Conservation (phyloP, 2,113 vertebrate species). For the Catharus fuscescens region DNA sequence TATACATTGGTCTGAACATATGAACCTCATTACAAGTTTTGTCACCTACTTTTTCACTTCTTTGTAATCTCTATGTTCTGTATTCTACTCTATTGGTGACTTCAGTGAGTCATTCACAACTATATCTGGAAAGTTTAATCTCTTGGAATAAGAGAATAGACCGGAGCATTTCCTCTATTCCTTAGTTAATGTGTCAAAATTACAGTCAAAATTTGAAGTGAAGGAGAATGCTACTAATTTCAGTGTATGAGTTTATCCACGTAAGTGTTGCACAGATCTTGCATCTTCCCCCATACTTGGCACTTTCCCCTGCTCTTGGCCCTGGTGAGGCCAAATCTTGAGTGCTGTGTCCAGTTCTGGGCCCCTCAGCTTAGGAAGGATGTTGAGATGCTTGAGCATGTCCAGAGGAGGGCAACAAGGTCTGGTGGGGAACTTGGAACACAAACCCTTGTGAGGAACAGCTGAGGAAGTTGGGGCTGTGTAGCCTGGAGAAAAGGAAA, state of each 20-base stretch:
- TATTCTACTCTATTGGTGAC: not conserved
- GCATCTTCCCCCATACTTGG: not conserved
- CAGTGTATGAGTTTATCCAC: not conserved
- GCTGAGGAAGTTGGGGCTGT: not conserved
- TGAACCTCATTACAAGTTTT: conserved; percentile 25
- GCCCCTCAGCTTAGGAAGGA: not conserved
- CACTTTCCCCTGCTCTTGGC: not conserved
- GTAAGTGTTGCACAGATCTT: not conserved
- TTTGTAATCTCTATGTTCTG: not conserved
- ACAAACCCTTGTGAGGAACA: not conserved
- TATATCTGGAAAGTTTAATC: not conserved
- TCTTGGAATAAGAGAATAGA: not conserved
- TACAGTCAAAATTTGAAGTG: not conserved
- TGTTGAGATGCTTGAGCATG: rapidly evolving
- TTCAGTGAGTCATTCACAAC: rapidly evolving
- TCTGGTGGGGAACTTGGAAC: not conserved
- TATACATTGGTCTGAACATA: conserved; percentile 3
- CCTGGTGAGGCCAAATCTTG: not conserved
- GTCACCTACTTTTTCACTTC: conserved; percentile 1
- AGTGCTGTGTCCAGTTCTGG: not conserved
- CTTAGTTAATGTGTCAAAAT: not conserved
- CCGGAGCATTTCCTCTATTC: not conserved
- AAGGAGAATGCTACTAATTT: not conserved
- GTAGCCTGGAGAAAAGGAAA: not conserved
- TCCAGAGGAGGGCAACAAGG: not conserved